A percentile compares a stretch with the other conserved stretches of the same genome.
phyloP scores from a whole-genome alignment of 2,888 invertebrate genomes.

The Steromphala cineraria region DNA sequence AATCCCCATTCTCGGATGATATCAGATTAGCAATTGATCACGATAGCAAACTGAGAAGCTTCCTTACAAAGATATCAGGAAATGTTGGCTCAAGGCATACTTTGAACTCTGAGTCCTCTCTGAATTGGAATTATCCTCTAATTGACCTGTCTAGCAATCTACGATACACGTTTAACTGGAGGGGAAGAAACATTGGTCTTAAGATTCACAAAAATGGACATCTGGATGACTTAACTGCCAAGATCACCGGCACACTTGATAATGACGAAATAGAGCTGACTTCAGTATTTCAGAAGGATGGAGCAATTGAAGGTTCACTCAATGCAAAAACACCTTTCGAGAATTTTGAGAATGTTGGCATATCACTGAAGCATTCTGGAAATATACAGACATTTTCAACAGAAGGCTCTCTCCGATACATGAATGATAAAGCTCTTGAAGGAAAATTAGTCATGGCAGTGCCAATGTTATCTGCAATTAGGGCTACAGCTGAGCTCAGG shows the following conservation, averaged over 20 bases:
- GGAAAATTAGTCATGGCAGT: conserved; percentile 29
- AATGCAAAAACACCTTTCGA: conserved; percentile 26
- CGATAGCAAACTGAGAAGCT: conserved; percentile 38
- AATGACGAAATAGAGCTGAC: neutral
- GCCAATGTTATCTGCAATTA: neutral
- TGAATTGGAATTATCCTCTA: neutral
- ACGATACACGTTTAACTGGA: neutral
- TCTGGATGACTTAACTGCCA: neutral
- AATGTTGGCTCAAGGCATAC: neutral
- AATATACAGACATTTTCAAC: conserved; percentile 33
- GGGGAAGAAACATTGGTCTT: neutral
- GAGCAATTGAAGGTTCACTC: conserved; percentile 22
- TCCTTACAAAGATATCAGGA: conserved; percentile 28
- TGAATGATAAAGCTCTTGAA: conserved; percentile 29
- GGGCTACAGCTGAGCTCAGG: neutral
- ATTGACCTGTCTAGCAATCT: neutral
- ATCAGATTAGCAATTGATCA: conserved; percentile 29
- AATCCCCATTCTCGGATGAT: conserved; percentile 40
- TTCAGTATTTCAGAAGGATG: neutral
- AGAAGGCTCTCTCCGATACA: conserved; percentile 36
- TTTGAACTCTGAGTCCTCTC: neutral
- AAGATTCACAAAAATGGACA: conserved; percentile 18
- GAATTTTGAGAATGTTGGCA: conserved; percentile 14
- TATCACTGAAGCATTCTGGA: conserved; percentile 33
- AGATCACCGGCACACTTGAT: neutral